Percentiles rank a stretch among this genome's conserved stretches.
Evolutionary conservation across 2,888 invertebrate genomes (phyloP).

Genomic region (Drosophila lacicola): DNA sequence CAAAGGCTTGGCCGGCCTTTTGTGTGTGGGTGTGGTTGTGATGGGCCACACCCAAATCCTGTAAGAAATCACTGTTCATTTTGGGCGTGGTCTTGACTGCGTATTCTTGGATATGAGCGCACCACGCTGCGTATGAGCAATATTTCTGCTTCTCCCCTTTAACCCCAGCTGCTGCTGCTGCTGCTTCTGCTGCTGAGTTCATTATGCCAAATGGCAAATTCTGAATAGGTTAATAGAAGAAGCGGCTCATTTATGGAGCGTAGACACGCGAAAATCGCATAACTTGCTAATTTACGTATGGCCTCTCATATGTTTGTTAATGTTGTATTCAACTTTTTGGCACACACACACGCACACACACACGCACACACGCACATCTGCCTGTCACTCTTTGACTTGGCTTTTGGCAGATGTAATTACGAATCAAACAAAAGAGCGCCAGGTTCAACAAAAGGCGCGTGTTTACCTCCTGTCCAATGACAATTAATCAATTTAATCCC

Average conservation of each 20-base stretch:
- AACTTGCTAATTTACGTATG: conserved; percentile 61
- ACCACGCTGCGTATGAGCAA: conserved; percentile 56
- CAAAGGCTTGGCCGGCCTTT: conserved; percentile 41
- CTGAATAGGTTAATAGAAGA: conserved; percentile 11
- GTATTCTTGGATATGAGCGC: conserved; percentile 41
- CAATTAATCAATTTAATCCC: conserved; percentile 73
- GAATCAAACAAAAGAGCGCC: conserved; percentile 6
- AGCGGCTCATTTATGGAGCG: conserved; percentile 51
- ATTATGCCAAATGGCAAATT: conserved; percentile 41
- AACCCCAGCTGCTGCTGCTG: conserved; percentile 6
- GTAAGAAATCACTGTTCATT: conserved; percentile 48
- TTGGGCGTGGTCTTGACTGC: conserved; percentile 33
- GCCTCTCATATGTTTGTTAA: conserved; percentile 39
- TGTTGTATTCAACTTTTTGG: conserved; percentile 24
- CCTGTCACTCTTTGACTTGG: background rate
- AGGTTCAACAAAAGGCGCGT: conserved; percentile 53
- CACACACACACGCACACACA: no score
- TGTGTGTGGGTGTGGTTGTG: conserved; percentile 5
- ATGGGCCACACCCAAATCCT: conserved; percentile 50
- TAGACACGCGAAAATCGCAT: conserved; percentile 65
- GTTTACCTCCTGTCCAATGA: conserved; percentile 22
- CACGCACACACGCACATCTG: no score
- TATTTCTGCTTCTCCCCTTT: conserved; percentile 2
- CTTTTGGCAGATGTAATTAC: conserved; percentile 27
- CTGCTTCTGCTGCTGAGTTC: conserved; percentile 13